Percentiles rank a stretch among this genome's conserved stretches.
Evolutionary conservation across 2,888 invertebrate genomes (phyloP).

Genomic region (Apamea epomidion): DNA sequence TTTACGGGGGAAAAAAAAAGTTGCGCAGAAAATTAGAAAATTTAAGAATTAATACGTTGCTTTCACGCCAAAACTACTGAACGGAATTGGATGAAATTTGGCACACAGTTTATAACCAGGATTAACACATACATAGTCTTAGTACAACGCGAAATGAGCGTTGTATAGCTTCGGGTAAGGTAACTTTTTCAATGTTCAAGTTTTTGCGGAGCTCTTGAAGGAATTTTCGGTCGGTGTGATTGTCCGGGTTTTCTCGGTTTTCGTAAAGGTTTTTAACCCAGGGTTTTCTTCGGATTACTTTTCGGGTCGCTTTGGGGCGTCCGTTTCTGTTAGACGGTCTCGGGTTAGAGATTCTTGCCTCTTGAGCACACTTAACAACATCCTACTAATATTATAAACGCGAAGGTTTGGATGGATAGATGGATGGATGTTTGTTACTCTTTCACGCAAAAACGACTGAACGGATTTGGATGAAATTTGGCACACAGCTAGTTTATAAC

Average conservation of each 20-base stretch:
- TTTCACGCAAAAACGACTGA: too few relatives aligned
- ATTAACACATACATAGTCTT: constrained; percentile 94
- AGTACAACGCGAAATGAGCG: constrained; percentile 95
- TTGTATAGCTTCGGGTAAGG: constrained; percentile 92
- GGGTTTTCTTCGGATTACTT: constrained; percentile 80
- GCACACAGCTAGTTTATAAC: too few relatives aligned
- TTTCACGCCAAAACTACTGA: too few relatives aligned
- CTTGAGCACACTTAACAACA: constrained; percentile 26
- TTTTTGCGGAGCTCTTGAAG: constrained; percentile 96
- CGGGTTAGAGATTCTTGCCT: constrained; percentile 62
- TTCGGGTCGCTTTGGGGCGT: constrained; percentile 75
- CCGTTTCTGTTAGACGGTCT: constrained; percentile 83
- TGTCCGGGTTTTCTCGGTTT: constrained; percentile 96
- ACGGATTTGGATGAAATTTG: too few relatives aligned
- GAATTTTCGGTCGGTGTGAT: constrained; percentile 97
- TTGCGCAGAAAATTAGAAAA: too few relatives aligned
- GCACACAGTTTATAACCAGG: too few relatives aligned
- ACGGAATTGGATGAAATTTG: too few relatives aligned
- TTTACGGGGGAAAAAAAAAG: too few relatives aligned
- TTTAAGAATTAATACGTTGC: too few relatives aligned
- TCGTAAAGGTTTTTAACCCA: constrained; percentile 98
- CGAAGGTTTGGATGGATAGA: too few relatives aligned
- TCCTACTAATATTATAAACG: too few relatives aligned
- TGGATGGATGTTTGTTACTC: too few relatives aligned
- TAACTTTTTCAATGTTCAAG: constrained; percentile 94